Percentiles rank a stretch among this genome's conserved stretches.
Evolutionary conservation across 2,888 invertebrate species (phyloP).

Genomic region (Andrena praecox): DNA sequence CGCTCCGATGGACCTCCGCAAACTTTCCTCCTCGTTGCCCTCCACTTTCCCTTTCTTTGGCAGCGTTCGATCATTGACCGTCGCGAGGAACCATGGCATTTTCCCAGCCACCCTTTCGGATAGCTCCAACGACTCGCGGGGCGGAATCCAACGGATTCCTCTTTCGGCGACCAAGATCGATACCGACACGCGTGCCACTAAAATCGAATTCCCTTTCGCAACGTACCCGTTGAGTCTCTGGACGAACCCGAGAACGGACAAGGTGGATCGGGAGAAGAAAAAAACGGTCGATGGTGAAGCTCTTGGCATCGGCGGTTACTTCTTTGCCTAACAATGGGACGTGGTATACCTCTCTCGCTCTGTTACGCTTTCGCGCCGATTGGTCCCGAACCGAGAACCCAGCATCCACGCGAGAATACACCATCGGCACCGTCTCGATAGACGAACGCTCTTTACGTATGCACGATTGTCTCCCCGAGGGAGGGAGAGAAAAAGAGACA

Average conservation of each 20-base stretch:
- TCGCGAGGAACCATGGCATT: neutral
- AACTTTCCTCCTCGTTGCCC: conserved; percentile 16
- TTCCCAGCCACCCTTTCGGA: neutral
- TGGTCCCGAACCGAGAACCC: conserved; percentile 57
- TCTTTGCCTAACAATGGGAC: conserved; percentile 82
- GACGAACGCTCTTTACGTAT: conserved; percentile 79
- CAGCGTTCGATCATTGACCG: neutral
- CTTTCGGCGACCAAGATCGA: too few species aligned
- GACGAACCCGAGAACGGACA: conserved; percentile 22
- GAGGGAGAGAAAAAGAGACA: neutral
- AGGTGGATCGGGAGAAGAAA: conserved; percentile 47
- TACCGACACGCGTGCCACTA: too few species aligned
- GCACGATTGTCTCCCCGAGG: conserved; percentile 77
- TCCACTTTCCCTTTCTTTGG: neutral
- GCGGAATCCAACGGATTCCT: too few species aligned
- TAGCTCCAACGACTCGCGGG: too few species aligned
- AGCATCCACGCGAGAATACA: conserved; percentile 74
- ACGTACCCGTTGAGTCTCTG: conserved; percentile 37
- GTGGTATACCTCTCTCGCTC: conserved; percentile 33
- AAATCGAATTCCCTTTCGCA: conserved; percentile 13
- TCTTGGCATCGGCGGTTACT: conserved; percentile 77
- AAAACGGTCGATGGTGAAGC: conserved; percentile 67
- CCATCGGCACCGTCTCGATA: conserved; percentile 68
- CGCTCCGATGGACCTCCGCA: conserved; percentile 28
- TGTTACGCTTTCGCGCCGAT: conserved; percentile 40